Percentiles rank a stretch among this genome's conserved stretches.
These are phyloP conservation scores for Ranitomeya variabilis DNA, from an alignment of 2,113 vertebrate species.

Conservation along the genomic window DNA sequence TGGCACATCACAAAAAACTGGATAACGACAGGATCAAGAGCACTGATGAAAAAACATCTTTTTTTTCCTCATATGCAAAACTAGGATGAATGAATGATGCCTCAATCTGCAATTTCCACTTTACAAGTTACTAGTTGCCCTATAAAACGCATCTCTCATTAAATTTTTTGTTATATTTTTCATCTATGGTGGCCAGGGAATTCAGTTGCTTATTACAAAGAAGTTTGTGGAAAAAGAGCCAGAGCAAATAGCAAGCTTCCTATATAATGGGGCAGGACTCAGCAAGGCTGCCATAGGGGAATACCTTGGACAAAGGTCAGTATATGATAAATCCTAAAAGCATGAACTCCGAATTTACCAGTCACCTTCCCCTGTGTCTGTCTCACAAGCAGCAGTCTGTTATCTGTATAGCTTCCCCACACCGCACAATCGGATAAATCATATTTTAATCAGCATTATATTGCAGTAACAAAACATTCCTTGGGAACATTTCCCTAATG, in stretches of 20 bases:
- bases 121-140: neutral
- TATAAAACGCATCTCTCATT: neutral
- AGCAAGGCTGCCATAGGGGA: constrained; percentile 94
- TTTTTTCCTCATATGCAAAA: too few species aligned
- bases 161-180: neutral
- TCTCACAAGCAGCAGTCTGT: neutral
- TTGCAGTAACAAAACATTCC: neutral
- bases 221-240: constrained; percentile 74
- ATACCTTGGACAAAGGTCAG: constrained; percentile 91
- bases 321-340: neutral
- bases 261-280: constrained; percentile 92
- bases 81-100: neutral
- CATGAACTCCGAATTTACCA: neutral
- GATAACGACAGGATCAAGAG: too few species aligned
- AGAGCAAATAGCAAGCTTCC: constrained; percentile 83
- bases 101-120: neutral
- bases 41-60: too few species aligned
- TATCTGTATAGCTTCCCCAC: neutral
- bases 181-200: constrained; percentile 76
- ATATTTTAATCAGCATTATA: neutral
- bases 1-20: too few species aligned
- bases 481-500: neutral
- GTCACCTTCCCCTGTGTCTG: neutral
- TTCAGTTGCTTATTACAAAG: constrained; percentile 82
- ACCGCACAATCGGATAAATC: neutral